Conservation (phyloP, 2,113 vertebrate genomes). For the Clarias macrocephalus region DNA sequence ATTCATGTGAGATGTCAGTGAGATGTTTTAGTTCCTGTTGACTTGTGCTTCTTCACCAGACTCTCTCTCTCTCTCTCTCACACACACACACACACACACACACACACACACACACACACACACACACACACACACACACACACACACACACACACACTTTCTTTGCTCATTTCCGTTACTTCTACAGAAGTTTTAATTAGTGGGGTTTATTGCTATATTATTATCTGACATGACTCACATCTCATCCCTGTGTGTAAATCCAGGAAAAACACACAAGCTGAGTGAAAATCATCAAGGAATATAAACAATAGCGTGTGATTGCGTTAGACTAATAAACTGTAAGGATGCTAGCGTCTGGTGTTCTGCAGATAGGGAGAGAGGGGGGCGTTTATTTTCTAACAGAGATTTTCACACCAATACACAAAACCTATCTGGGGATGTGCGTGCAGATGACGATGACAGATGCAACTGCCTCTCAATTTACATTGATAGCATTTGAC, state of each 20-base stretch:
- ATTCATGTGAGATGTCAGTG: too few relatives aligned
- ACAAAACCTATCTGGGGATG: neutral
- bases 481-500: too few relatives aligned
- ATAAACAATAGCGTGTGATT: neutral
- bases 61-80: too few relatives aligned
- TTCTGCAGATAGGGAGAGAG: neutral
- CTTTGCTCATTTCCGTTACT: neutral
- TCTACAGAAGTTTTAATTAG: neutral
- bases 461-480: neutral
- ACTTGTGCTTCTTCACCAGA: too few relatives aligned
- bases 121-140: too few relatives aligned
- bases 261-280: neutral
- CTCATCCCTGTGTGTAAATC: neutral
- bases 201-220: neutral
- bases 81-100: too few relatives aligned
- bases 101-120: too few relatives aligned
- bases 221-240: neutral
- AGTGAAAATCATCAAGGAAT: neutral
- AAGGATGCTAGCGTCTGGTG: too few relatives aligned
- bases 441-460: neutral
- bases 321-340: neutral
- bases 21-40: too few relatives aligned
- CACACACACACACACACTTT: too few relatives aligned
- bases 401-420: neutral
- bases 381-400: neutral